phyloP scores from a whole-genome alignment of 2,113 vertebrate species.

The Forbesichthys papilliferus region DNA sequence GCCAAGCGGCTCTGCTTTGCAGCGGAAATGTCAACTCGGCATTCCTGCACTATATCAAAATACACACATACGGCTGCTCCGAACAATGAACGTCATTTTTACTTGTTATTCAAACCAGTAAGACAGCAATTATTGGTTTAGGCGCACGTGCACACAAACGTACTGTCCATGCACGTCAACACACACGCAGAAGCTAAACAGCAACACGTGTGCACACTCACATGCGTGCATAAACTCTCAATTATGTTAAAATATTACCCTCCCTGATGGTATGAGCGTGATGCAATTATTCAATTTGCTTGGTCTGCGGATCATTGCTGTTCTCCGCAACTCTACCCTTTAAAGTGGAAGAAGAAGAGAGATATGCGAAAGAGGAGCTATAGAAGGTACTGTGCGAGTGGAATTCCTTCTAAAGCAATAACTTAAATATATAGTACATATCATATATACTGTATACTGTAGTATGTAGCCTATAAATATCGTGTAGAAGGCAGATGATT shows the following conservation, averaged over 20 bases:
- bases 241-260: conserved; percentile 49
- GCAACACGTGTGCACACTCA: not conserved
- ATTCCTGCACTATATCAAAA: conserved; percentile 33
- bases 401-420: no score
- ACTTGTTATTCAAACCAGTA: not conserved
- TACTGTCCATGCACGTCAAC: not conserved
- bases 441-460: no score
- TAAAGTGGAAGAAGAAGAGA: not conserved
- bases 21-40: not conserved
- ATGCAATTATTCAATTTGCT: conserved; percentile 65
- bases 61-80: conserved; percentile 13
- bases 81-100: conserved; percentile 5
- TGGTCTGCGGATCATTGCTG: conserved; percentile 56
- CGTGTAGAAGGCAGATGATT: no score
- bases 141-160: not conserved
- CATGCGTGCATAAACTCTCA: conserved; percentile 15
- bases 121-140: no score
- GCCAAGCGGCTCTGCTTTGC: no score
- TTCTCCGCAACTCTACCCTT: conserved; percentile 10
- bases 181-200: not conserved
- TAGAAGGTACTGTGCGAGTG: not conserved
- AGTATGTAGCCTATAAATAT: no score
- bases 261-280: conserved; percentile 53
- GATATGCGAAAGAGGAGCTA: not conserved
- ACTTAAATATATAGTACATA: no score